These are phyloP conservation scores for Drosophila orena DNA, from an alignment of 1,140 invertebrate genomes.

Conservation along the genomic window DNA sequence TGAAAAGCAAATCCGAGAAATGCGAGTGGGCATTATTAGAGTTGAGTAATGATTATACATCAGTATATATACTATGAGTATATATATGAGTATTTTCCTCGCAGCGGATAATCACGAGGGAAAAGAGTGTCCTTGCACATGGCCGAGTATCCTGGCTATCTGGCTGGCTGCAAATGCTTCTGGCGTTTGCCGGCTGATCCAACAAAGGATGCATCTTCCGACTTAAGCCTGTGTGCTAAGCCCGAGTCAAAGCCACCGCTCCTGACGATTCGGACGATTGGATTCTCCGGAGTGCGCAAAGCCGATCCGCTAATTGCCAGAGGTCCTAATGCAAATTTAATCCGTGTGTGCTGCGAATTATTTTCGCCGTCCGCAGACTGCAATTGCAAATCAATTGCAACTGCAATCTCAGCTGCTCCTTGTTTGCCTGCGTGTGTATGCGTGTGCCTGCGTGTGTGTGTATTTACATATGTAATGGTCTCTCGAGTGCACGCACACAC, in stretches of 20 bases:
- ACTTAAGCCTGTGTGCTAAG: constrained; percentile 36
- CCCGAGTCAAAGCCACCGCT: constrained; percentile 32
- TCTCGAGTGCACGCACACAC: constrained; percentile 23
- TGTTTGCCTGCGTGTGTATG: not conserved
- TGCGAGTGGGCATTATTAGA: constrained; percentile 55
- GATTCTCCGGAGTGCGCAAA: not conserved
- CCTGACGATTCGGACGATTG: constrained; percentile 7
- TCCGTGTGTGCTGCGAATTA: constrained; percentile 79
- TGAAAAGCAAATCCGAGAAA: constrained; percentile 46
- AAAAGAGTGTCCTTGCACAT: not conserved
- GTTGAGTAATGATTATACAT: constrained; percentile 47
- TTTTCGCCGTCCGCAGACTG: constrained; percentile 73
- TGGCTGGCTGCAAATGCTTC: not conserved
- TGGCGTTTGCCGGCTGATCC: constrained; percentile 16
- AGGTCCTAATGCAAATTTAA: constrained; percentile 81
- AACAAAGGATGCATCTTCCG: constrained; percentile 30
- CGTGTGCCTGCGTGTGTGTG: constrained; percentile 11
- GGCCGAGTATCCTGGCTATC: not conserved
- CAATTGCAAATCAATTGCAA: constrained; percentile 76
- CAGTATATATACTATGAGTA: too few relatives aligned
- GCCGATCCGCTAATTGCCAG: constrained; percentile 68
- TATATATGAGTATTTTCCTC: too few relatives aligned
- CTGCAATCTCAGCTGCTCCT: constrained; percentile 33
- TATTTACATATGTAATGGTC: constrained; percentile 61
- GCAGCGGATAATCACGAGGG: constrained; percentile 14